These are phyloP conservation scores for Odiellus spinosus DNA, from an alignment of 2,888 invertebrate genomes.

Conservation along the genomic window DNA sequence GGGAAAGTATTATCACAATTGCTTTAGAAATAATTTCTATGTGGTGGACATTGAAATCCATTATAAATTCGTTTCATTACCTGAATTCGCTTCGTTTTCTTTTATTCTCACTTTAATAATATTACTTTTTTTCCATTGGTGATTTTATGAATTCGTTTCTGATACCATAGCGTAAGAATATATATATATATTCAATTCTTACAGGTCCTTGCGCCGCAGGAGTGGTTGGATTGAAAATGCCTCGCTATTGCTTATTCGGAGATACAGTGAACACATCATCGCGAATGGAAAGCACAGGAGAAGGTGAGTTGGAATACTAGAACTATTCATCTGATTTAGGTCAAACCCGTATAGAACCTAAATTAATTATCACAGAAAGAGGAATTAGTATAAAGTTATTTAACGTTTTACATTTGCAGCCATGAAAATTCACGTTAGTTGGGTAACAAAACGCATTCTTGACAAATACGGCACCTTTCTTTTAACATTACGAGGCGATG, in stretches of 20 bases:
- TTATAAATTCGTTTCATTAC: too few species aligned
- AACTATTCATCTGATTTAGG: not conserved
- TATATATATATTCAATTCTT: too few species aligned
- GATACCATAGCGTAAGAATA: too few species aligned
- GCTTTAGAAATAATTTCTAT: too few species aligned
- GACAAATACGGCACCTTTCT: slow-evolving; percentile 54
- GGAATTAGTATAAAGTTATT: not conserved
- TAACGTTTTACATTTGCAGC: slow-evolving; percentile 28
- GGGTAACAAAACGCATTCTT: slow-evolving; percentile 47
- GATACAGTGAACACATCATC: slow-evolving; percentile 17
- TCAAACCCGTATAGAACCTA: not conserved
- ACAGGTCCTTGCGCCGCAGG: slow-evolving; percentile 16
- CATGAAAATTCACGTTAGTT: slow-evolving; percentile 55
- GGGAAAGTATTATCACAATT: too few species aligned
- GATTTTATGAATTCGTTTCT: too few species aligned
- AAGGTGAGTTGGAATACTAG: slow-evolving; percentile 6
- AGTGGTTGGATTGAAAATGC: slow-evolving; percentile 17
- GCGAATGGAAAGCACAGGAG: slow-evolving; percentile 15
- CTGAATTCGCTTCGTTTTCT: too few species aligned
- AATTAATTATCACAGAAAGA: not conserved
- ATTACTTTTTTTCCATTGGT: too few species aligned
- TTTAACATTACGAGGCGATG: slow-evolving; percentile 13
- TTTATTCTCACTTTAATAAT: too few species aligned
- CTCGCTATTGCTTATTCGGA: slow-evolving; percentile 18
- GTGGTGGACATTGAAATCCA: too few species aligned